Evolutionary conservation across 2,888 invertebrate species (phyloP).

Genomic region (Leptopterna dolabrata): DNA sequence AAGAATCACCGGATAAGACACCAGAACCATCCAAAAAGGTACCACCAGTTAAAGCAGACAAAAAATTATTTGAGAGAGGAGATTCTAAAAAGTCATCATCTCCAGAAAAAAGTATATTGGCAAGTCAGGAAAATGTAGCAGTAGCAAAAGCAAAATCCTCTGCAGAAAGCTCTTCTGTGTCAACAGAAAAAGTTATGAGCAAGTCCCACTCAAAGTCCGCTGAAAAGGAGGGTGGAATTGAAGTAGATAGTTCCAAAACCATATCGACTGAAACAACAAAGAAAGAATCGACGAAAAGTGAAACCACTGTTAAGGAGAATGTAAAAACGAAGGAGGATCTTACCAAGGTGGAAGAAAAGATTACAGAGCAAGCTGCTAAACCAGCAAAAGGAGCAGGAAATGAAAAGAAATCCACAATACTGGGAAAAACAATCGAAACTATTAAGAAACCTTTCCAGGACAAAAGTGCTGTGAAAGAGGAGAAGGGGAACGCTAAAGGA

Average conservation of each 20-base stretch:
- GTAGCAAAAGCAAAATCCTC: not conserved
- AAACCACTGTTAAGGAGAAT: not conserved
- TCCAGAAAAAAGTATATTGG: not conserved
- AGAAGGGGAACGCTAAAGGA: not conserved
- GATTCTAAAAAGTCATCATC: conserved; percentile 17
- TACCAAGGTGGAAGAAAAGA: not conserved
- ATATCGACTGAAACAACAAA: not conserved
- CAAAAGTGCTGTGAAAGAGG: conserved; percentile 13
- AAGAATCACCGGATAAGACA: not conserved
- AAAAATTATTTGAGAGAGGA: not conserved
- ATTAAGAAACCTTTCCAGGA: conserved; percentile 48
- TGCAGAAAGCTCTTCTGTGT: not conserved
- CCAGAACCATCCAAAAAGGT: not conserved
- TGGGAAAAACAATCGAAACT: conserved; percentile 29
- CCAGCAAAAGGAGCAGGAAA: not conserved
- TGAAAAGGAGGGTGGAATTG: not conserved
- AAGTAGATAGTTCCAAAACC: not conserved
- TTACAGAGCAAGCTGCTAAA: not conserved
- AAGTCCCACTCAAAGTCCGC: not conserved
- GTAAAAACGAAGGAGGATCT: not conserved
- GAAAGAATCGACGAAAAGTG: not conserved
- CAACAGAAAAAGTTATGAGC: not conserved
- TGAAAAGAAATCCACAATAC: conserved; percentile 11
- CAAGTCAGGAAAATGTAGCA: not conserved
- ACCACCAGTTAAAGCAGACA: not conserved